phyloP scores from a whole-genome alignment of 2,888 invertebrate genomes.

The Himalopsyche tibetana region DNA sequence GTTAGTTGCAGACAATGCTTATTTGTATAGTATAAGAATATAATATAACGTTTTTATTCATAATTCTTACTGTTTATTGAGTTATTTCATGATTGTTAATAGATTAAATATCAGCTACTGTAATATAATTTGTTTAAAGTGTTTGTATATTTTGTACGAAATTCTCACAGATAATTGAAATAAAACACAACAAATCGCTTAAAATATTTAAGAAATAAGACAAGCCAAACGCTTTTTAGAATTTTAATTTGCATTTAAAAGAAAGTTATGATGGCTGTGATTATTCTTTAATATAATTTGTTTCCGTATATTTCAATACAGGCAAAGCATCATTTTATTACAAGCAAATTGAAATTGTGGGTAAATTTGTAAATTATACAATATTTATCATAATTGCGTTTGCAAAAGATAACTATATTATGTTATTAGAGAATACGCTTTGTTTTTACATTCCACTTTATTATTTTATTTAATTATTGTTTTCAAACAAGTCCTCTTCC shows the following conservation, averaged over 20 bases:
- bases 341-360: conserved; percentile 4
- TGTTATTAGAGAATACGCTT: too few relatives aligned
- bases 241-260: conserved; percentile 15
- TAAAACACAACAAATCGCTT: background rate
- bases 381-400: background rate
- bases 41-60: too few relatives aligned
- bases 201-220: conserved; percentile 24
- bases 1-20: too few relatives aligned
- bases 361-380: conserved; percentile 6
- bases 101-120: background rate
- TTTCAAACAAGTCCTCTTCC: too few relatives aligned
- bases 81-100: background rate
- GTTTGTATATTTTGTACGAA: background rate
- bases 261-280: conserved; percentile 9
- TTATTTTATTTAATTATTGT: too few relatives aligned
- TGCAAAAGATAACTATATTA: background rate
- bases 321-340: background rate
- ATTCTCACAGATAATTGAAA: background rate
- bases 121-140: background rate
- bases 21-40: too few relatives aligned
- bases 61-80: too few relatives aligned
- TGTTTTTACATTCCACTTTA: too few relatives aligned
- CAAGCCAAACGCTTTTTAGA: background rate
- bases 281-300: conserved; percentile 22
- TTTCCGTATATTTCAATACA: conserved; percentile 34